Evolutionary conservation across 2,888 invertebrate species (phyloP).

Genomic region (Agonopterix heracliana): DNA sequence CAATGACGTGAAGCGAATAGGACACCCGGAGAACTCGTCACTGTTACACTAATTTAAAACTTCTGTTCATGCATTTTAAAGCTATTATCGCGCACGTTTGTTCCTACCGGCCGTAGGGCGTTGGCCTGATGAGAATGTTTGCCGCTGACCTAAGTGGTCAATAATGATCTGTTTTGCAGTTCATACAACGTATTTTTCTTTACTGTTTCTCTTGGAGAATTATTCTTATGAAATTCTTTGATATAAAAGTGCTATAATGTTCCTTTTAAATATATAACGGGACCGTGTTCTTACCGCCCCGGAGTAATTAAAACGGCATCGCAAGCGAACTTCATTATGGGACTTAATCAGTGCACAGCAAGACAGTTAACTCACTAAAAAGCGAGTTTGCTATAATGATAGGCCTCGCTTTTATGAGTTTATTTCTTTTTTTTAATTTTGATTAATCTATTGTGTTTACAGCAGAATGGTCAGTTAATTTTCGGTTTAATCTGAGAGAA

Average conservation of each 20-base stretch:
- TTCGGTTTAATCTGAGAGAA: no score
- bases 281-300: conserved; percentile 21
- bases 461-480: no score
- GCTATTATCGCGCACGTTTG: conserved; percentile 34
- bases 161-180: conserved; percentile 69
- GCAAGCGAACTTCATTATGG: conserved; percentile 56
- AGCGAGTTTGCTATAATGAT: conserved; percentile 33
- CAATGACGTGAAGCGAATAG: conserved; percentile 59
- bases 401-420: conserved; percentile 42
- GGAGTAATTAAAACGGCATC: conserved; percentile 60
- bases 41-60: conserved; percentile 38
- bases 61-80: conserved; percentile 26
- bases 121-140: conserved; percentile 71
- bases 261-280: neutral
- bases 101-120: conserved; percentile 51
- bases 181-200: conserved; percentile 46
- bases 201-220: conserved; percentile 37
- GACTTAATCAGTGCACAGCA: conserved; percentile 62
- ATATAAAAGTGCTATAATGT: conserved; percentile 3
- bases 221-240: conserved; percentile 2
- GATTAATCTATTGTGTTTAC: no score
- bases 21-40: conserved; percentile 25
- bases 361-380: conserved; percentile 55
- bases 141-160: conserved; percentile 71
- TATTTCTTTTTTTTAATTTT: neutral